Evolutionary conservation across 2,113 vertebrate species (phyloP).

Genomic region (Euleptes europaea): DNA sequence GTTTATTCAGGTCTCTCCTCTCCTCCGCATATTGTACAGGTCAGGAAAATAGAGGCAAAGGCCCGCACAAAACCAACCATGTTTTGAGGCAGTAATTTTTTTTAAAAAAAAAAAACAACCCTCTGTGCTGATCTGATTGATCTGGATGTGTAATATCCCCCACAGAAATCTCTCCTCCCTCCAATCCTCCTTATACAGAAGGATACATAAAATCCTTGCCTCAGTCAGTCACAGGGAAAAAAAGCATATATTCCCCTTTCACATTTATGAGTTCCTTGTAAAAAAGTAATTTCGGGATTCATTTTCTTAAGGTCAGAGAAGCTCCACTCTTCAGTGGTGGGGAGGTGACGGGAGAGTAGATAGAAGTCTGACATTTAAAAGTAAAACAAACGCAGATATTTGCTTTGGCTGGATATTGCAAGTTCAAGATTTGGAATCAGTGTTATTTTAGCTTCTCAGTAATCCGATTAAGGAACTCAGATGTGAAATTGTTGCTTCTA

Average conservation of each 20-base stretch:
- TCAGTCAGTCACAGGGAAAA: not conserved
- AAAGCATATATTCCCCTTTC: not conserved
- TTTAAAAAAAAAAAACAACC: no score
- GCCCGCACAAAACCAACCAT: not conserved
- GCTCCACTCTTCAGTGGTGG: not conserved
- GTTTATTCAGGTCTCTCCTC: not conserved
- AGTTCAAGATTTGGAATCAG: not conserved
- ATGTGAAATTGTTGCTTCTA: no score
- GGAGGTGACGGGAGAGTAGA: not conserved
- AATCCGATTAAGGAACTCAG: not conserved
- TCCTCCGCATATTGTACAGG: not conserved
- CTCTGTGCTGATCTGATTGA: not conserved
- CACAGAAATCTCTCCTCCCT: not conserved
- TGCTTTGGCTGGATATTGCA: not conserved
- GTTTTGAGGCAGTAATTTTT: not conserved
- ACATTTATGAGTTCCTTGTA: slow-evolving; percentile 26
- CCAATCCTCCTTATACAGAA: not conserved
- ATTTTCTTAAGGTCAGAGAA: slow-evolving; percentile 13
- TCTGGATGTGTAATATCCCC: not conserved
- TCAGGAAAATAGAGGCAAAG: not conserved
- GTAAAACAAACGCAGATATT: not conserved
- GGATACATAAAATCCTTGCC: not conserved
- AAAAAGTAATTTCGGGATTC: slow-evolving; percentile 19
- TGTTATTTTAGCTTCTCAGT: not conserved
- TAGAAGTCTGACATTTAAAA: not conserved